These are phyloP conservation scores for Papilio gigon DNA, from an alignment of 2,888 invertebrate genomes.

Conservation along the genomic window DNA sequence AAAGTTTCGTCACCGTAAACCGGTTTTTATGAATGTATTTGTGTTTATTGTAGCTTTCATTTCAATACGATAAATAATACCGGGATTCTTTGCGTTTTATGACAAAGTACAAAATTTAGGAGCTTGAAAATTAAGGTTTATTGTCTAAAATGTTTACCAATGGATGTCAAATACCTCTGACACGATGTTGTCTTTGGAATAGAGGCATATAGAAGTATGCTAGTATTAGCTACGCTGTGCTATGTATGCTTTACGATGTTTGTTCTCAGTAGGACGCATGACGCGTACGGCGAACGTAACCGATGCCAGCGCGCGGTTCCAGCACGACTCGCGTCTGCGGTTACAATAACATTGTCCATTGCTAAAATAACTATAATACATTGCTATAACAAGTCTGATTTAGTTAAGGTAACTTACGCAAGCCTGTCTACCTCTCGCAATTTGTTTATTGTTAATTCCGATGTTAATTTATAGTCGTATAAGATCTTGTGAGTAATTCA, in stretches of 20 bases:
- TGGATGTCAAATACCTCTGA: not conserved
- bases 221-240: not conserved
- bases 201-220: not conserved
- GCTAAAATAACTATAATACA: not conserved
- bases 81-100: not conserved
- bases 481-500: not conserved
- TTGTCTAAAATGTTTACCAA: too few relatives aligned
- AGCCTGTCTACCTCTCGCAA: not conserved
- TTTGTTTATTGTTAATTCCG: conserved; percentile 1
- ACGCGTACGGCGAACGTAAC: conserved; percentile 38
- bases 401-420: conserved; percentile 38
- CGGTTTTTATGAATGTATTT: conserved; percentile 7
- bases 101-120: too few relatives aligned
- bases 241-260: conserved; percentile 34
- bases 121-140: too few relatives aligned
- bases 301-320: conserved; percentile 52
- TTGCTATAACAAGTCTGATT: conserved; percentile 44
- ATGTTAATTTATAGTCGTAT: too few relatives aligned
- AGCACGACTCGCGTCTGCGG: conserved; percentile 55
- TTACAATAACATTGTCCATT: conserved; percentile 57
- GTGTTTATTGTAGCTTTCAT: conserved; percentile 13
- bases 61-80: not conserved
- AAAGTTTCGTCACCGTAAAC: conserved; percentile 1
- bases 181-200: too few relatives aligned
- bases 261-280: conserved; percentile 31